A percentile compares a stretch with the other conserved stretches of the same genome.
phyloP scores from a whole-genome alignment of 2,888 invertebrate genomes.

The Lymantria dispar region DNA sequence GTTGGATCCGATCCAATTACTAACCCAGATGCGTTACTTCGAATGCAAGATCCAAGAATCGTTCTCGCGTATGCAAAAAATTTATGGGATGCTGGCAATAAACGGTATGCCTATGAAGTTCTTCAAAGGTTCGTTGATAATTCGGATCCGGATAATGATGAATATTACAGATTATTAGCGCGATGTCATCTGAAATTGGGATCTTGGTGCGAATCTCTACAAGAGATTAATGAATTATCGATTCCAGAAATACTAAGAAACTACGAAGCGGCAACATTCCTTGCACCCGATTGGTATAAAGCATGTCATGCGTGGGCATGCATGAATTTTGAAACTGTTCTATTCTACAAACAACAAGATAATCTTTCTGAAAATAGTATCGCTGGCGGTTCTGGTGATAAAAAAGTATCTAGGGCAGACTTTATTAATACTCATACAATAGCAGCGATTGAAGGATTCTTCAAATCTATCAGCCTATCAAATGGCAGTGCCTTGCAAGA shows the following conservation, averaged over 20 bases:
- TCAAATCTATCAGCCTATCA: slow-evolving; percentile 95
- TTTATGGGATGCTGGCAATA: slow-evolving; percentile 93
- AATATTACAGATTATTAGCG: slow-evolving; percentile 83
- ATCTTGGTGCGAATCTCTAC: slow-evolving; percentile 95
- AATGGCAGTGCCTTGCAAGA: slow-evolving; percentile 97
- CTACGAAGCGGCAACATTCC: slow-evolving; percentile 91
- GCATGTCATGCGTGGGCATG: slow-evolving; percentile 99
- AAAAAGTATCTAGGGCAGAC: slow-evolving; percentile 67
- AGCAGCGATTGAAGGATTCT: slow-evolving; percentile 97
- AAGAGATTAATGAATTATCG: slow-evolving; percentile 91
- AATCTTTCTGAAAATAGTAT: slow-evolving; percentile 70
- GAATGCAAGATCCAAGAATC: slow-evolving; percentile 91
- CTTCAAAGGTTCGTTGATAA: slow-evolving; percentile 89
- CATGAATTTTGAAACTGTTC: slow-evolving; percentile 97
- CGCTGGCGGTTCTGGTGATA: slow-evolving; percentile 68
- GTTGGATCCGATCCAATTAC: slow-evolving; percentile 89
- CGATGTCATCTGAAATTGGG: slow-evolving; percentile 97
- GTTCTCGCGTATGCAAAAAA: slow-evolving; percentile 98
- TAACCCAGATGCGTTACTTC: slow-evolving; percentile 86
- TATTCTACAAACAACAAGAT: slow-evolving; percentile 82
- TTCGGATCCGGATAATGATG: slow-evolving; percentile 75
- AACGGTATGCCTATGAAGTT: slow-evolving; percentile 89
- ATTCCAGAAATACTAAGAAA: slow-evolving; percentile 89
- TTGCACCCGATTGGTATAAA: slow-evolving; percentile 95
- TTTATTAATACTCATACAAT: slow-evolving; percentile 87